phyloP scores from a whole-genome alignment of 2,113 vertebrate species.

The Numida meleagris region DNA sequence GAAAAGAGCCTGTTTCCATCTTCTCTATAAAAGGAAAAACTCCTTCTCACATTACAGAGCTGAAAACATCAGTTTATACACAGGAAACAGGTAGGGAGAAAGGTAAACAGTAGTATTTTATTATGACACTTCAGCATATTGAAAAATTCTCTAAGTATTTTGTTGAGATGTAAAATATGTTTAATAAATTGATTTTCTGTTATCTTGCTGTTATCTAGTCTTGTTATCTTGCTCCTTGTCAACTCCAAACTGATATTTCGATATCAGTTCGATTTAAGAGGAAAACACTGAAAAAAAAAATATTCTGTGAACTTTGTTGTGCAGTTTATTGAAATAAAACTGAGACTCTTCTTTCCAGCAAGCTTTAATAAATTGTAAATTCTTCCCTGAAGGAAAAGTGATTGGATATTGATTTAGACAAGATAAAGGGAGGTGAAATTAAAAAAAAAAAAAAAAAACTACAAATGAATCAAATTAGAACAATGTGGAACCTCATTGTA shows the following conservation, averaged over 20 bases:
- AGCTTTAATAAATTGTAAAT: constrained; percentile 10
- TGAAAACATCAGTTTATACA: neutral
- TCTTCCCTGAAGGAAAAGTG: constrained; percentile 14
- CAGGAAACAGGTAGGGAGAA: neutral
- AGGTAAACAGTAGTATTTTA: neutral
- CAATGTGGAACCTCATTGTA: neutral
- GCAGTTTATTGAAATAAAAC: constrained; percentile 33
- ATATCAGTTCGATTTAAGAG: too few species aligned
- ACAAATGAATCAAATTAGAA: neutral
- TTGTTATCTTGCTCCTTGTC: neutral
- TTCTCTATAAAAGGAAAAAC: neutral
- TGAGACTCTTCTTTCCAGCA: neutral
- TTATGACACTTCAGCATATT: neutral
- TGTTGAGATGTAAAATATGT: neutral
- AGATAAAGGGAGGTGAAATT: neutral
- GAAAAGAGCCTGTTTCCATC: neutral
- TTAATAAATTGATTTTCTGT: constrained; percentile 5
- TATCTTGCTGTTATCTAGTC: neutral
- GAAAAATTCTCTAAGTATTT: neutral
- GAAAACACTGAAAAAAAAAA: neutral
- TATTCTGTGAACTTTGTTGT: constrained; percentile 7
- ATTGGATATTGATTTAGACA: constrained; percentile 55
- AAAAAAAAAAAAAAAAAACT: neutral
- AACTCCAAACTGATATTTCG: neutral
- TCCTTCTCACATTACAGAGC: neutral